Percentiles rank a stretch among this genome's conserved stretches.
Evolutionary conservation across 2,888 invertebrate genomes (phyloP).

Genomic region (Isoperla grammatica): DNA sequence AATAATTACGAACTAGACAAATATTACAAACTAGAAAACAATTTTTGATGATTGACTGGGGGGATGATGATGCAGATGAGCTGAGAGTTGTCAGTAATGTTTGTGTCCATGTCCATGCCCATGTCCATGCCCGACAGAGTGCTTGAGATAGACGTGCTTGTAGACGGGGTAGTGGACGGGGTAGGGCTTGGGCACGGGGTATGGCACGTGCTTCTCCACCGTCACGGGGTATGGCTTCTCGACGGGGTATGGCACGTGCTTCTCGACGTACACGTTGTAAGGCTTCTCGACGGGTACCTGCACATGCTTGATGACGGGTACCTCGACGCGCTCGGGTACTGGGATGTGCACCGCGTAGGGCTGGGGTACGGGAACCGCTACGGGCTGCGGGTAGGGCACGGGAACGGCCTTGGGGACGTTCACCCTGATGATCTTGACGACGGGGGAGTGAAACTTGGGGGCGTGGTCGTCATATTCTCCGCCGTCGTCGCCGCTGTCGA

Average conservation of each 20-base stretch:
- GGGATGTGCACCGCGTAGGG: conserved; percentile 18
- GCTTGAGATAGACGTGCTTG: conserved; percentile 14
- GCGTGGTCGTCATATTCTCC: conserved; percentile 16
- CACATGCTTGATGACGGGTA: conserved; percentile 23
- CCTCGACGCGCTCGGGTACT: conserved; percentile 21
- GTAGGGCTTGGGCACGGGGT: conserved; percentile 27
- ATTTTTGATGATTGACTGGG: background rate
- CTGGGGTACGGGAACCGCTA: conserved; percentile 17
- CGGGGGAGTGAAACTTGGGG: conserved; percentile 1
- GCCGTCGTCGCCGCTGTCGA: conserved; percentile 10
- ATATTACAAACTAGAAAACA: background rate
- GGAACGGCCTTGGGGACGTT: conserved; percentile 22
- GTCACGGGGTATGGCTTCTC: conserved; percentile 24
- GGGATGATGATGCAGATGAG: no score
- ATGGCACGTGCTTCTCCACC: conserved; percentile 25
- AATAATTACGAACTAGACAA: background rate
- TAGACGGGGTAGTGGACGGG: conserved; percentile 14
- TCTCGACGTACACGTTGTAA: conserved; percentile 27
- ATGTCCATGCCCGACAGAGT: background rate
- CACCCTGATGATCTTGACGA: conserved; percentile 16
- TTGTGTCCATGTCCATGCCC: background rate
- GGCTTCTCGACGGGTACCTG: conserved; percentile 30
- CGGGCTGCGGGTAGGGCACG: conserved; percentile 16
- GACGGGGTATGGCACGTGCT: conserved; percentile 22
- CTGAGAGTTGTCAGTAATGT: background rate